Conservation (phyloP, 1,140 invertebrate species). For the Temnothorax longispinosus region DNA sequence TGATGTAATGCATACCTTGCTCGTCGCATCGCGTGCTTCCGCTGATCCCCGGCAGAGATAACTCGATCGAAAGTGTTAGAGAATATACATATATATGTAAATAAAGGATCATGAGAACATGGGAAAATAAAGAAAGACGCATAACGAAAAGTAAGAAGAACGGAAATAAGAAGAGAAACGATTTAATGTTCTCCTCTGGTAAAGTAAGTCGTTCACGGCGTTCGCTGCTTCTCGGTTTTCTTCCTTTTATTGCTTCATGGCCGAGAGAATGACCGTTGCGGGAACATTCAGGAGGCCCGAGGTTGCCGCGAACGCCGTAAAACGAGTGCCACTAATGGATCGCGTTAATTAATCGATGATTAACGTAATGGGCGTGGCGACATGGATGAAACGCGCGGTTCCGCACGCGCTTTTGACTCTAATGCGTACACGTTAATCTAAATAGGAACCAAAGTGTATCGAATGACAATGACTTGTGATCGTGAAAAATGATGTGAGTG, state of each 20-base stretch:
- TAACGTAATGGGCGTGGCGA: conserved; percentile 45
- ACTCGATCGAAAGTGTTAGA: not conserved
- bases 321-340: conserved; percentile 45
- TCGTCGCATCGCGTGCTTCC: not conserved
- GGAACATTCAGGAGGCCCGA: conserved; percentile 10
- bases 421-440: conserved; percentile 49
- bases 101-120: not conserved
- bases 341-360: conserved; percentile 53
- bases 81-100: not conserved
- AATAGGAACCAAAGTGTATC: conserved; percentile 52
- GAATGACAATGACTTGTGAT: conserved; percentile 23
- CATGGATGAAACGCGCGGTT: not conserved
- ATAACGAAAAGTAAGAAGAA: not conserved
- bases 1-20: not conserved
- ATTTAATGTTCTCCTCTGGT: not conserved
- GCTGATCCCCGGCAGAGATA: not conserved
- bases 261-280: conserved; percentile 51
- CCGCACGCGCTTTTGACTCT: not conserved
- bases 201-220: conserved; percentile 29
- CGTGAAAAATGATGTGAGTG: not conserved
- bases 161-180: not conserved
- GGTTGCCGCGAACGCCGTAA: conserved; percentile 23
- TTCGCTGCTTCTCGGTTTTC: conserved; percentile 34
- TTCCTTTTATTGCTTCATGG: conserved; percentile 70
- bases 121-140: not conserved